A percentile compares a stretch with the other conserved stretches of the same genome.
phyloP scores from a whole-genome alignment of 2,797 vertebrate species.

The Cossypha dichroa region DNA sequence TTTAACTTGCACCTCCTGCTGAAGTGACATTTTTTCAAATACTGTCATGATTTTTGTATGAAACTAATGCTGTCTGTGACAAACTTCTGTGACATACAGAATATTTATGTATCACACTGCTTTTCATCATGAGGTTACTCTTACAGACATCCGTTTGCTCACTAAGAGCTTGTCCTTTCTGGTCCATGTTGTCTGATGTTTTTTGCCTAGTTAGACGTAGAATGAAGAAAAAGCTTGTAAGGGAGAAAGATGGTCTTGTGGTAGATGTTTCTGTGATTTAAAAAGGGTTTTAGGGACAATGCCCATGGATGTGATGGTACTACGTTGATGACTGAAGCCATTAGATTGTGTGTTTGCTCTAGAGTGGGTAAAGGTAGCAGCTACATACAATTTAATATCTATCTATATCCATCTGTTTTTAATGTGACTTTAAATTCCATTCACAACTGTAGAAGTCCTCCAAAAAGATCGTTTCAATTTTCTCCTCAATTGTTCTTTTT shows the following conservation, averaged over 20 bases:
- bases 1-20: background rate
- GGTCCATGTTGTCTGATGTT: fast-evolving
- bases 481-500: constrained; percentile 10
- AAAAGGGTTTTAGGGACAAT: background rate
- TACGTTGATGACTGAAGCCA: background rate
- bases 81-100: background rate
- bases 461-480: background rate
- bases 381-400: background rate
- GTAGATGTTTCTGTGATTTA: background rate
- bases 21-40: background rate
- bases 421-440: constrained; percentile 3
- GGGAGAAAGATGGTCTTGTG: background rate
- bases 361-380: background rate
- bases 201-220: background rate
- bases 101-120: background rate
- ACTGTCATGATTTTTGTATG: background rate
- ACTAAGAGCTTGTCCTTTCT: background rate
- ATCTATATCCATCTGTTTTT: background rate
- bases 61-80: background rate
- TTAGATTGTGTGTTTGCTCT: background rate
- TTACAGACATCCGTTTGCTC: background rate
- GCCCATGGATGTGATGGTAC: background rate
- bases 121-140: background rate
- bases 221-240: background rate
- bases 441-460: background rate